Conservation (phyloP, 2,888 invertebrate genomes). For the Nycteola revayana region DNA sequence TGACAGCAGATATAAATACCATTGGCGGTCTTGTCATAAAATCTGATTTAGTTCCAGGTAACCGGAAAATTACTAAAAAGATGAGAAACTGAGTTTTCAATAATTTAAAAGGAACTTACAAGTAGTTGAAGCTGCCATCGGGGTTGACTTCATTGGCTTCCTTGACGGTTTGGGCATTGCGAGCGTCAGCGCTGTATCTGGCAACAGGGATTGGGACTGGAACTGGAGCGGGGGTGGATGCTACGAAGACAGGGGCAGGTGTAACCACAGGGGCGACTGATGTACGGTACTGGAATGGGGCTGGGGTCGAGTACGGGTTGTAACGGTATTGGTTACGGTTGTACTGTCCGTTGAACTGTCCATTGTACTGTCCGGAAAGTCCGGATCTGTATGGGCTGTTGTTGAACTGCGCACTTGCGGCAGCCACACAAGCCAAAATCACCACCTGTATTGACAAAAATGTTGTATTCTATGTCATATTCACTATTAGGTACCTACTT, state of each 20-base stretch:
- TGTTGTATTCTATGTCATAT: too few relatives aligned
- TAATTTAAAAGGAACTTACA: too few relatives aligned
- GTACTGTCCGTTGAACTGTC: slow-evolving; percentile 5
- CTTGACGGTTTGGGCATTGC: slow-evolving; percentile 51
- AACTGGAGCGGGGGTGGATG: slow-evolving; percentile 3
- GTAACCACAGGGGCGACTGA: slow-evolving; percentile 7
- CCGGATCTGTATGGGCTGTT: too few relatives aligned
- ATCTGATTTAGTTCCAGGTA: too few relatives aligned
- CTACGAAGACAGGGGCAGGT: slow-evolving; percentile 8
- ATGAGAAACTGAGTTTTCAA: too few relatives aligned
- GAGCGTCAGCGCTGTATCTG: slow-evolving; percentile 34
- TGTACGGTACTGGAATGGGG: slow-evolving; percentile 19
- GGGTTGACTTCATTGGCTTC: slow-evolving; percentile 68
- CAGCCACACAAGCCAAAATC: slow-evolving; percentile 50
- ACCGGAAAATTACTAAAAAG: too few relatives aligned
- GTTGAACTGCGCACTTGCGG: slow-evolving; percentile 42
- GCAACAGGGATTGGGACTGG: slow-evolving; percentile 8
- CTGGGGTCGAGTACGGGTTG: slow-evolving; percentile 15
- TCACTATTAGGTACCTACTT: too few relatives aligned
- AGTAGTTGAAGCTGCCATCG: slow-evolving; percentile 79
- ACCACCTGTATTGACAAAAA: slow-evolving; percentile 41
- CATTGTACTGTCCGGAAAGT: too few relatives aligned
- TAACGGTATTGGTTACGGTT: slow-evolving; percentile 14
- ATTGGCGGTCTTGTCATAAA: too few relatives aligned
- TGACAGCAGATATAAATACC: too few relatives aligned